Evolutionary conservation across 1,140 invertebrate species (phyloP).

Genomic region (Drosophila jambulina): DNA sequence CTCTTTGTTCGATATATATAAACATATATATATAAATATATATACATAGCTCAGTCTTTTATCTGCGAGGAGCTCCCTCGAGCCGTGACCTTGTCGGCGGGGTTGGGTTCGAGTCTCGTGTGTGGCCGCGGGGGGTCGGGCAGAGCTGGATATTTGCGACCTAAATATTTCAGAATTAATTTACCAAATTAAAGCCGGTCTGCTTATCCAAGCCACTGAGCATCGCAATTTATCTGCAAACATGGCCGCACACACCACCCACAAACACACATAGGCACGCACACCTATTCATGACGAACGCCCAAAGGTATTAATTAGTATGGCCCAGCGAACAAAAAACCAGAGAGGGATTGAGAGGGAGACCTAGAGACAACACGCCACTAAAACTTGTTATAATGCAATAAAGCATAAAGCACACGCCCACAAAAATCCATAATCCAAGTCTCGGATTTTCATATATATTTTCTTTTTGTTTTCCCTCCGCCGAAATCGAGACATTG

Average conservation of each 20-base stretch:
- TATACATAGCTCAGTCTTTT: slow-evolving; percentile 45
- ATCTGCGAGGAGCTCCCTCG: slow-evolving; percentile 46
- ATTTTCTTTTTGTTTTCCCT: neutral
- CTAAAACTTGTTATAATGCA: slow-evolving; percentile 68
- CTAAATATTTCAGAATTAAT: slow-evolving; percentile 81
- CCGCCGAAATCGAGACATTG: slow-evolving; percentile 15
- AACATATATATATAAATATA: slow-evolving; percentile 2
- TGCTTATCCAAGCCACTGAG: slow-evolving; percentile 80
- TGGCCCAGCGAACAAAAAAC: slow-evolving; percentile 49
- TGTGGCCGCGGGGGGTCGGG: slow-evolving; percentile 27
- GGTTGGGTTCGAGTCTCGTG: slow-evolving; percentile 14
- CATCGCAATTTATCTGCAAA: slow-evolving; percentile 76
- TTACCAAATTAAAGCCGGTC: slow-evolving; percentile 80
- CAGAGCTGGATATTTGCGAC: slow-evolving; percentile 63
- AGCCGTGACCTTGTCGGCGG: slow-evolving; percentile 62
- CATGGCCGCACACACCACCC: slow-evolving; percentile 48
- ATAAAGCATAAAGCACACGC: slow-evolving; percentile 52
- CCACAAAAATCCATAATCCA: slow-evolving; percentile 41
- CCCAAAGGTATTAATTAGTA: slow-evolving; percentile 82
- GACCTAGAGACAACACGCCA: slow-evolving; percentile 29
- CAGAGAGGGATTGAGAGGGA: neutral
- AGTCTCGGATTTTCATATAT: slow-evolving; percentile 10
- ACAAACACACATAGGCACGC: slow-evolving; percentile 2
- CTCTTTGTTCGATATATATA: slow-evolving; percentile 44
- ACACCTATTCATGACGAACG: slow-evolving; percentile 47